These are phyloP conservation scores for Trididemnum miniatum DNA, from an alignment of 23 tunicate species.

Conservation along the genomic window DNA sequence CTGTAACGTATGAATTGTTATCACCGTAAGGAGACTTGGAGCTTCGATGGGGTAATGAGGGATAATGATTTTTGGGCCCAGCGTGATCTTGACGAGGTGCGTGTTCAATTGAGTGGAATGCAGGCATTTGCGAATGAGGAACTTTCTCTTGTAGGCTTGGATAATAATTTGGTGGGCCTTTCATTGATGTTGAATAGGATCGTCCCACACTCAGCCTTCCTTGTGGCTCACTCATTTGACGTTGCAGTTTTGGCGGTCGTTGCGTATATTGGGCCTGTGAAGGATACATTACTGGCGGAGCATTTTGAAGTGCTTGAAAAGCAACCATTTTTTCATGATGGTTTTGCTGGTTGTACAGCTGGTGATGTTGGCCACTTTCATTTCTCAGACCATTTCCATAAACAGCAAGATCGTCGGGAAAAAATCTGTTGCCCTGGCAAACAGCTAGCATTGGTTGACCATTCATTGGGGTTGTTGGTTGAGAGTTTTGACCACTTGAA, in stretches of 20 bases:
- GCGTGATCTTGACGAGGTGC: background rate
- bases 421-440: conserved; percentile 10
- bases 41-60: conserved; percentile 50
- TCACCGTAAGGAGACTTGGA: conserved; percentile 45
- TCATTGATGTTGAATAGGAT: background rate
- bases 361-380: background rate
- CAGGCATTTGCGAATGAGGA: background rate
- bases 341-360: conserved; percentile 26
- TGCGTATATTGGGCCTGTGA: conserved; percentile 15
- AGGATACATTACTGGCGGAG: background rate
- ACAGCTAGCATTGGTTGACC: conserved; percentile 30
- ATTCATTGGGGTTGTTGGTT: conserved; percentile 59
- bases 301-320: conserved; percentile 15
- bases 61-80: conserved; percentile 50
- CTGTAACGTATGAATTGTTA: conserved; percentile 31
- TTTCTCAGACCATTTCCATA: conserved; percentile 57
- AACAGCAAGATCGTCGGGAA: background rate
- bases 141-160: conserved; percentile 38
- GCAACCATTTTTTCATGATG: conserved; percentile 1
- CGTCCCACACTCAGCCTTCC: background rate
- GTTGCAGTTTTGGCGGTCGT: conserved; percentile 5
- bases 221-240: conserved; percentile 15
- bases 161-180: conserved; percentile 38
- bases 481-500: conserved; percentile 33
- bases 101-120: background rate